Conservation (phyloP, 2,888 invertebrate species). For the Synergus umbraculus region DNA sequence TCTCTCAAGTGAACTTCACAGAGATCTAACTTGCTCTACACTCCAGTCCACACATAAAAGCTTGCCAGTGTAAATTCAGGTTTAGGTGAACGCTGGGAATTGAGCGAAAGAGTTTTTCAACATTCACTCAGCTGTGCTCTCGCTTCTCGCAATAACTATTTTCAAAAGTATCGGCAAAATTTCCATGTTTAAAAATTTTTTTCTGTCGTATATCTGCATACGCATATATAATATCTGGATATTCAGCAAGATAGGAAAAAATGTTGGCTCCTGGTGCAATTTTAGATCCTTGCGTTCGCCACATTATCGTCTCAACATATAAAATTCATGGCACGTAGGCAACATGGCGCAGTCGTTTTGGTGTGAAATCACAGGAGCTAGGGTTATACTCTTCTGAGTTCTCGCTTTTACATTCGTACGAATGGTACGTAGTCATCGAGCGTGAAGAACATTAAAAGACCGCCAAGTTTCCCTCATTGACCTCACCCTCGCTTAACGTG, state of each 20-base stretch:
- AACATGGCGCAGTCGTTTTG: conserved; percentile 7
- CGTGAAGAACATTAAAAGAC: conserved; percentile 13
- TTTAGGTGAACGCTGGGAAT: not conserved
- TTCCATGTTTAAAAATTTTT: not conserved
- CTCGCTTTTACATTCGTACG: not conserved
- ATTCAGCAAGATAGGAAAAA: conserved; percentile 2
- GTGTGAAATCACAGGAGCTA: conserved; percentile 11
- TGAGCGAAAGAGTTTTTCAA: not conserved
- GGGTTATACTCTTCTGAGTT: not conserved
- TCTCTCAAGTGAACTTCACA: conserved; percentile 32
- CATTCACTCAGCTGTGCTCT: not conserved
- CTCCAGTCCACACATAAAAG: not conserved
- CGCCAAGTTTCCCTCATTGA: not conserved
- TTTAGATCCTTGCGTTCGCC: conserved; percentile 1
- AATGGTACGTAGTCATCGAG: not conserved
- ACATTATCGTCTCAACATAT: conserved; percentile 26
- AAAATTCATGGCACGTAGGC: conserved; percentile 30
- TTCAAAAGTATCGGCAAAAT: not conserved
- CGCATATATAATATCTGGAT: not conserved
- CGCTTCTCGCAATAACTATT: not conserved
- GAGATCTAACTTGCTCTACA: conserved; percentile 27
- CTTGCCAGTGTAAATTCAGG: conserved; percentile 2
- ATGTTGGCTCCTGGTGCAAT: conserved; percentile 19
- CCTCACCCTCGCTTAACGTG: not conserved
- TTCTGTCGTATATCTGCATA: no score